Base-by-base conservation (phyloP, 64 coral and sea anemone species). In the Catalaphyllia jardinei region DNA sequence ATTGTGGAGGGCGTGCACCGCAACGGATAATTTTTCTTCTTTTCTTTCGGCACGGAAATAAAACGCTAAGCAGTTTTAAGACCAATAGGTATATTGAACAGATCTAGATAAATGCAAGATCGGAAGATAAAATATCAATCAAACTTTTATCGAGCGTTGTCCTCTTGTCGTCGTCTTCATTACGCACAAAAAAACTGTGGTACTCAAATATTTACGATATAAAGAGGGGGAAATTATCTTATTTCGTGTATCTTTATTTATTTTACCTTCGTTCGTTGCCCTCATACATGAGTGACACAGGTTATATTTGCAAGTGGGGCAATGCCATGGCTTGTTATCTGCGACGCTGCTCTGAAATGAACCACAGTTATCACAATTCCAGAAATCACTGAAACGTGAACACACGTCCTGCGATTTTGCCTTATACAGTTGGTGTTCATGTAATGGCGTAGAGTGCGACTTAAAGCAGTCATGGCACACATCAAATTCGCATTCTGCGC, bases 301-400 rank as follows among this genome's bases (percentile, higher is more conserved):
- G 71, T 98, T 93, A 91, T 89, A 94, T 62, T 98, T 87, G 74
- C 96, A 98, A 33, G 39, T 72, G 39, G 30, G 31, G 71, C 96
- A 98, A 79, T 98, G 93, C 93, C 93, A 98, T 14, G 93, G 93
- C 7, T 67, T 90, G 57, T 88, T 90, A 82, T 98, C 91, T 42
- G 63, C 29, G 67, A 60, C 20, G 50, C 64, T 71, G 60, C 67
- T 87, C 35, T 92, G 91, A 33, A 75, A 4, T 10, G 89, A 93
- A 19, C 38, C 65, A 90, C 96, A 98, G 50, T 90, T 77, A 67
- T 98, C 96, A 95, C 96, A 98, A 35, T 86, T 54, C 96, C 96
- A 98, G 9, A 83, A 87, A 24, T 93, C 96, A 82, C 55, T 52
- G 25, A 93, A 98, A 12, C 63, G 75, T 22, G 71, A 29, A 88